Percentiles rank a stretch among this genome's conserved stretches.
phyloP scores from a whole-genome alignment of 2,113 vertebrate species.

The Budorcas taxicolor region DNA sequence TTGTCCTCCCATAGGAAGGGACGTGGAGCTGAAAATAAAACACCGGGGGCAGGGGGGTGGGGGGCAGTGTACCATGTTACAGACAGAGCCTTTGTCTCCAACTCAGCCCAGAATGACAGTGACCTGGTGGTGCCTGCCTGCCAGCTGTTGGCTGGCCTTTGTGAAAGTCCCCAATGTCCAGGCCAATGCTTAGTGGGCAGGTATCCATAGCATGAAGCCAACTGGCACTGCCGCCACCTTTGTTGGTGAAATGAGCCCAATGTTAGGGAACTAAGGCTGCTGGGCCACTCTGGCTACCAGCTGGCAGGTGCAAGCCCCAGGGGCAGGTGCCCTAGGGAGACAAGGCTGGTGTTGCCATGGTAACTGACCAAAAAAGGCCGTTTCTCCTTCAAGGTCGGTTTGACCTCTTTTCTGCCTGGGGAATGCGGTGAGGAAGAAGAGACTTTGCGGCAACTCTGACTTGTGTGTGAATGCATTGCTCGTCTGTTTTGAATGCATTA shows the following conservation, averaged over 20 bases:
- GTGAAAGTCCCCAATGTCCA: constrained; percentile 59
- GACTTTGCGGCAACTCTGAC: background rate
- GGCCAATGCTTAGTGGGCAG: constrained; percentile 62
- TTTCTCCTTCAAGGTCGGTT: constrained; percentile 42
- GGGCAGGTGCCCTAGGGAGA: constrained; percentile 20
- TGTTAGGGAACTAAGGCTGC: constrained; percentile 22
- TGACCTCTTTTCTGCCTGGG: constrained; percentile 12
- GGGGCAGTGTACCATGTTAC: background rate
- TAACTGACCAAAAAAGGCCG: background rate
- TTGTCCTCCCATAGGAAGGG: background rate
- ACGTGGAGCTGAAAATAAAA: constrained; percentile 6
- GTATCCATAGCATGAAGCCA: constrained; percentile 66
- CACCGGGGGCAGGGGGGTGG: background rate
- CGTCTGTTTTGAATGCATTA: background rate
- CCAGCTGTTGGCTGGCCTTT: constrained; percentile 71
- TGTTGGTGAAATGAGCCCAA: constrained; percentile 35
- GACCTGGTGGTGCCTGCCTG: constrained; percentile 62
- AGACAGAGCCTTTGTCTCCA: constrained; percentile 63
- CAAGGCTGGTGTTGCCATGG: background rate
- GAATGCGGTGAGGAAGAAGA: background rate
- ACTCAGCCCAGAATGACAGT: constrained; percentile 57
- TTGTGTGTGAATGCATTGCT: background rate
- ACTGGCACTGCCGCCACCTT: constrained; percentile 57
- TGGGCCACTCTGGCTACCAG: constrained; percentile 33
- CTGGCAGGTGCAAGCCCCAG: constrained; percentile 36